phyloP scores from a whole-genome alignment of 2,888 invertebrate genomes.

The Odontocolon sp. region DNA sequence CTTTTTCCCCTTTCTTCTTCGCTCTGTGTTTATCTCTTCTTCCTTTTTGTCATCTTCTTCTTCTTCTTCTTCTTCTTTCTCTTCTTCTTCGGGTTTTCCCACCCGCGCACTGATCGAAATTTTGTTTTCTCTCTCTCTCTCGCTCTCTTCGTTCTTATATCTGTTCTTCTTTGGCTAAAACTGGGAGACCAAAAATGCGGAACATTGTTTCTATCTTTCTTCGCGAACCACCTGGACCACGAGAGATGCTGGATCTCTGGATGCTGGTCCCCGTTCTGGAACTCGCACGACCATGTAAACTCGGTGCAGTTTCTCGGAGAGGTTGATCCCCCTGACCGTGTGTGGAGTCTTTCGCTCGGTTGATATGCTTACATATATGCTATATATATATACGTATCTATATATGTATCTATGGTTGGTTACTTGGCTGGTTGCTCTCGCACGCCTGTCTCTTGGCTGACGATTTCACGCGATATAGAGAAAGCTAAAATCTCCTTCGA shows the following conservation, averaged over 20 bases:
- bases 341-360: slow-evolving; percentile 21
- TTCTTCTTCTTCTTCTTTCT: slow-evolving; percentile 15
- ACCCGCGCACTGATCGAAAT: no score
- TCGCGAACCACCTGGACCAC: slow-evolving; percentile 43
- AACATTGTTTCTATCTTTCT: slow-evolving; percentile 32
- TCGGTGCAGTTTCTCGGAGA: slow-evolving; percentile 40
- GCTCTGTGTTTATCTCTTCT: background rate
- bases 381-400: no score
- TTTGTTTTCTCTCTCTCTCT: slow-evolving; percentile 48
- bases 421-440: slow-evolving; percentile 18
- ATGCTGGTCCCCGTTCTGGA: no score
- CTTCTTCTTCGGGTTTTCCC: slow-evolving; percentile 9
- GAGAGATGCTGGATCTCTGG: no score
- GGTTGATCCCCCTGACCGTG: slow-evolving; percentile 38
- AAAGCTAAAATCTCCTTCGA: slow-evolving; percentile 47
- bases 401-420: no score
- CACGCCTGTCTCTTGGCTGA: slow-evolving; percentile 36
- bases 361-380: no score
- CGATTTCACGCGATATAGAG: slow-evolving; percentile 46
- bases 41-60: slow-evolving; percentile 10
- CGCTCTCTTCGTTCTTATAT: slow-evolving; percentile 52
- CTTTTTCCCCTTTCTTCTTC: slow-evolving; percentile 21
- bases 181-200: background rate
- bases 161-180: slow-evolving; percentile 16
- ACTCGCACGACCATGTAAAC: slow-evolving; percentile 24